Evolutionary conservation across 1,140 invertebrate species (phyloP).

Genomic region (Neodiprion pinetum): DNA sequence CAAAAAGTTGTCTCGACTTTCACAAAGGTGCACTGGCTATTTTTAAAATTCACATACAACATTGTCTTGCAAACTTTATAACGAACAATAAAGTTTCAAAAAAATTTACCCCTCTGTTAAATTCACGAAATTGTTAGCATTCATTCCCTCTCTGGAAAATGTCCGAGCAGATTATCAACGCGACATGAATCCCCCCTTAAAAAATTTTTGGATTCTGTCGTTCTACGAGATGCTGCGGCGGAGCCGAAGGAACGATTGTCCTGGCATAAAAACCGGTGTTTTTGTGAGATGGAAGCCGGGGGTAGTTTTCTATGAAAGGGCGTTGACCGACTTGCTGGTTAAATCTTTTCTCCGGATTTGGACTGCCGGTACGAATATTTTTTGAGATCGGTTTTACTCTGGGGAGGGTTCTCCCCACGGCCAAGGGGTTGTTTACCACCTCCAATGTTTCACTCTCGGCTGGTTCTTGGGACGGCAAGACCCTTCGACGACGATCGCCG

Average conservation of each 20-base stretch:
- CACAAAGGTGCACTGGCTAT: too few species aligned
- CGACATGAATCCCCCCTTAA: background rate
- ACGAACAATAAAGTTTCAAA: too few species aligned
- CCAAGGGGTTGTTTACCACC: background rate
- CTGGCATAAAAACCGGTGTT: background rate
- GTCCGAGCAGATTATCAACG: too few species aligned
- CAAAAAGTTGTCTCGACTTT: too few species aligned
- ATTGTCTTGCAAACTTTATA: too few species aligned
- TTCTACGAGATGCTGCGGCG: background rate
- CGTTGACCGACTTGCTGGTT: background rate
- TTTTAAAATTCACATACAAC: too few species aligned
- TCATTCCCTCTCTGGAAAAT: too few species aligned
- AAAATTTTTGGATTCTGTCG: background rate
- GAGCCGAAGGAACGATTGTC: background rate
- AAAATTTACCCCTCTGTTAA: too few species aligned
- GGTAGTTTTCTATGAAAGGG: background rate
- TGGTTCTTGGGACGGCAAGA: background rate
- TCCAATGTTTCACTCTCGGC: background rate
- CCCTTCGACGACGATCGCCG: background rate
- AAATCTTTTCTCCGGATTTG: background rate
- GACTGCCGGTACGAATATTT: background rate
- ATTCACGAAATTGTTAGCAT: too few species aligned
- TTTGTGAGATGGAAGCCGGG: background rate
- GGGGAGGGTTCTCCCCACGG: background rate
- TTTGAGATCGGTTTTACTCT: background rate